These are phyloP conservation scores for Oscheius sp. DNA, from an alignment of 2,888 invertebrate species.

Conservation along the genomic window DNA sequence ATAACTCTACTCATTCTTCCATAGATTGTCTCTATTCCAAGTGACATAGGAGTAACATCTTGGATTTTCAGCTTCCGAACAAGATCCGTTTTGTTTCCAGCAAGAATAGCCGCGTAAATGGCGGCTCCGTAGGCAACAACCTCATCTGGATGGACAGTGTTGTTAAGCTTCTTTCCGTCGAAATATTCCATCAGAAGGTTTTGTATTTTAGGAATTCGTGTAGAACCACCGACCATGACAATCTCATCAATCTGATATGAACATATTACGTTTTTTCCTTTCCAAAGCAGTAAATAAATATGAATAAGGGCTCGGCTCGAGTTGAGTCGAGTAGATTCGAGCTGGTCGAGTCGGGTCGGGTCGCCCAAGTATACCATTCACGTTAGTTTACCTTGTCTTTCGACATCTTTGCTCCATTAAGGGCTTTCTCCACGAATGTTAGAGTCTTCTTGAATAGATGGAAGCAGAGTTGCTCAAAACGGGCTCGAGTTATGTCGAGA, in stretches of 20 bases:
- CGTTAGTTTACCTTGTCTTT: conserved; percentile 77
- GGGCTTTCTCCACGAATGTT: conserved; percentile 90
- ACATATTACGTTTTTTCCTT: background rate
- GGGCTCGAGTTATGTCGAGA: conserved; percentile 91
- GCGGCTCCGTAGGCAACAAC: conserved; percentile 93
- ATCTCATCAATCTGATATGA: conserved; percentile 78
- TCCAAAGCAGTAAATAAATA: too few relatives aligned
- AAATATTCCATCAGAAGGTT: conserved; percentile 88
- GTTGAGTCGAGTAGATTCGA: too few relatives aligned
- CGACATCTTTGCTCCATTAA: conserved; percentile 83
- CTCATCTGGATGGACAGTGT: conserved; percentile 94
- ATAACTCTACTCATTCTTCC: conserved; percentile 96
- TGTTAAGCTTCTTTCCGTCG: conserved; percentile 94
- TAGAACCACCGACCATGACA: conserved; percentile 89
- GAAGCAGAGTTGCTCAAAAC: conserved; percentile 85
- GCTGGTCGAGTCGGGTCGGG: too few relatives aligned
- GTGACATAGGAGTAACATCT: conserved; percentile 90
- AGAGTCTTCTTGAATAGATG: conserved; percentile 95
- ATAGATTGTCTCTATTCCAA: conserved; percentile 90
- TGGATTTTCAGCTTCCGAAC: conserved; percentile 89
- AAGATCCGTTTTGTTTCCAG: conserved; percentile 77
- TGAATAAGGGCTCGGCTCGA: too few relatives aligned
- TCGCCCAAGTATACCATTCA: too few relatives aligned
- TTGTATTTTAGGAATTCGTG: conserved; percentile 96
- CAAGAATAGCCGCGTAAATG: conserved; percentile 77